These are phyloP conservation scores for Chiridota heheva DNA, from an alignment of 35 echinoderm and acorn worm species.

Conservation along the genomic window DNA sequence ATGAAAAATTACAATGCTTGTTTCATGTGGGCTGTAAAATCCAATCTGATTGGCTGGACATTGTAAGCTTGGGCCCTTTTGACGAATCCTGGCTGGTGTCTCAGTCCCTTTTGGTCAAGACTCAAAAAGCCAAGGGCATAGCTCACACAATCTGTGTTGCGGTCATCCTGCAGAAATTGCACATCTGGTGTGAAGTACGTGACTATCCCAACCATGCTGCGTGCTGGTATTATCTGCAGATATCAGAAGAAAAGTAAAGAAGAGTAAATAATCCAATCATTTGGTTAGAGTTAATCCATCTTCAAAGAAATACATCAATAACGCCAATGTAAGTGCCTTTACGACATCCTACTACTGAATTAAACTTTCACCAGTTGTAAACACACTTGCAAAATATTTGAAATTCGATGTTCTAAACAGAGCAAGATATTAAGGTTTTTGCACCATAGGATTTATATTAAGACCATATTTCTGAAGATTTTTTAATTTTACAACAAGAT, in stretches of 20 bases:
- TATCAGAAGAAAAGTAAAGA: not conserved
- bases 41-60: slow-evolving; percentile 79
- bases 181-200: slow-evolving; percentile 65
- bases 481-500: too few species aligned
- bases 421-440: too few species aligned
- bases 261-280: not conserved
- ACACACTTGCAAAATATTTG: too few species aligned
- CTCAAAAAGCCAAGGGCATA: slow-evolving; percentile 88
- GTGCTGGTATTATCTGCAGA: slow-evolving; percentile 79
- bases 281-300: too few species aligned
- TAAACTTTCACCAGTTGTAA: too few species aligned
- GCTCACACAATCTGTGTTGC: slow-evolving; percentile 70
- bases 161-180: slow-evolving; percentile 16
- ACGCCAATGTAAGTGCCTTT: not conserved
- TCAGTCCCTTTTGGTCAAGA: slow-evolving; percentile 44
- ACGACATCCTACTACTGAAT: too few species aligned
- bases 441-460: too few species aligned
- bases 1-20: slow-evolving; percentile 92
- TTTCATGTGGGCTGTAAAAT: slow-evolving; percentile 93
- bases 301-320: too few species aligned
- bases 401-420: too few species aligned
- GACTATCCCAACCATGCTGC: slow-evolving; percentile 51
- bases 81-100: slow-evolving; percentile 10
- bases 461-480: too few species aligned
- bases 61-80: slow-evolving; percentile 63